Evolutionary conservation across 2,113 vertebrate genomes (phyloP), one percentile per base, ranked within the genome.

Genomic region (Pipra filicauda): DNA sequence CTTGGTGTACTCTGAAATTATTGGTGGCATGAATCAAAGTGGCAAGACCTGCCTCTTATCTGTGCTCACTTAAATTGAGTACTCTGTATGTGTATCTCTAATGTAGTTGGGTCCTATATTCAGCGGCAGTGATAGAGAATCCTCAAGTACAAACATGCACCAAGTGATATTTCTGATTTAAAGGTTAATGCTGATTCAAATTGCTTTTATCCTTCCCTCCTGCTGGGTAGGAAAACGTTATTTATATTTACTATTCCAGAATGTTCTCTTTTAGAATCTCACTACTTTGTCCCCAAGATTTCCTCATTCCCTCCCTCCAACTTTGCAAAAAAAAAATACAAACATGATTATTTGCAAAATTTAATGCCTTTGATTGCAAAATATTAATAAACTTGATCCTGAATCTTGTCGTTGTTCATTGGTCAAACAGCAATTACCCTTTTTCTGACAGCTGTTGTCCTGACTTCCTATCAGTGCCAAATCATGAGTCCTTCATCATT

Each of bases 81-180:
- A 55, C 55, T 94, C 51, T 67, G n/a, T 76, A 35, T 27, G 37
- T 55, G 17, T 77, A 23, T 44, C 61, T 74, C 75, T 61, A 48
- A 62, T 30, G 59, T 21, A 75, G 39, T 2, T 78, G 76, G 55
- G 33, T 71, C 75, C 52, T 37, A 59, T 55, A 92, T 67, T 86
- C 88, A 86, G 39, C 31, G 86, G 27, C 52, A 89, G 16, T 23
- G 69, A 90, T 8, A 89, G 65, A 92, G 79, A 67, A 90, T 48
- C 35, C 64, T 85, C 70, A 84, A 94, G 57, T 80, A 94, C 64
- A 83, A 77, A 70, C 79, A 83, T 19, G 51, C 72, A 74, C 52
- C 52, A 27, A 75, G 57, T 78, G 92, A 74, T 92, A 93, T 84
- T 96, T 86, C 85, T 93, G 80, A 69, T 72, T 54, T 88, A 84